Base-by-base conservation (phyloP, 2,888 invertebrate genomes). In the Meliscaeva auricollis region DNA sequence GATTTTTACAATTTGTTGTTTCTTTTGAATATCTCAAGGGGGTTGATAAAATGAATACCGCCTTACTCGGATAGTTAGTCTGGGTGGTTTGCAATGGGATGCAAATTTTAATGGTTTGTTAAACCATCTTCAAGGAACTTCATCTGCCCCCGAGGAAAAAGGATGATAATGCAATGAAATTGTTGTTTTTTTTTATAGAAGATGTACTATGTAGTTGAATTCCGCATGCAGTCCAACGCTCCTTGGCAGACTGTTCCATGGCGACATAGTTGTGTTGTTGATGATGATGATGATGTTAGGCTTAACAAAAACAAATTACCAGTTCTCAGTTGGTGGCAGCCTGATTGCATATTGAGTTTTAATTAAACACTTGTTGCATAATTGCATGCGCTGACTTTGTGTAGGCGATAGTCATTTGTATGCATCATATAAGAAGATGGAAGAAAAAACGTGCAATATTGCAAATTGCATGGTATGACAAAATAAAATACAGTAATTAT, bases 291-390 rank as follows among this genome's bases (percentile, higher is more conserved):
- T 48, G 52, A 17, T 60, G 66, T 22, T 38, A 41, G 35, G 35
- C 38, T 54, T 41, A 62, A 32, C 46, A 60, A 52, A 73, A 60
- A 73, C 50, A 76, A 76, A 76, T 69, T 73, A 54, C 77, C 54
- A 20, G 22, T 26, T 69, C 73, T 35, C 62, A 68, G 82, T 73
- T 77, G 82, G 72, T 68, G 73, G 3, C n/a, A 32, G 60, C 54
- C 48, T 77, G 72, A 77, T 77, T 77, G 82, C 68, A 78, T 69
- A 83, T 78, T 83, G 73, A 74, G 69, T 73, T 83, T 78, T 74
- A 74, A 83, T 77, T 82, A 69, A 77, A 77, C 73, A 77, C 73
- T 82, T 77, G 62, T 68, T 62, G 68, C 60, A 44, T 62, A 15
- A 15, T 62, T 44, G 15, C 15, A 26, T 2, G 41, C 8, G 15